Base-by-base conservation (phyloP, 2,888 invertebrate species). In the Trichogramma dendrolimi region DNA sequence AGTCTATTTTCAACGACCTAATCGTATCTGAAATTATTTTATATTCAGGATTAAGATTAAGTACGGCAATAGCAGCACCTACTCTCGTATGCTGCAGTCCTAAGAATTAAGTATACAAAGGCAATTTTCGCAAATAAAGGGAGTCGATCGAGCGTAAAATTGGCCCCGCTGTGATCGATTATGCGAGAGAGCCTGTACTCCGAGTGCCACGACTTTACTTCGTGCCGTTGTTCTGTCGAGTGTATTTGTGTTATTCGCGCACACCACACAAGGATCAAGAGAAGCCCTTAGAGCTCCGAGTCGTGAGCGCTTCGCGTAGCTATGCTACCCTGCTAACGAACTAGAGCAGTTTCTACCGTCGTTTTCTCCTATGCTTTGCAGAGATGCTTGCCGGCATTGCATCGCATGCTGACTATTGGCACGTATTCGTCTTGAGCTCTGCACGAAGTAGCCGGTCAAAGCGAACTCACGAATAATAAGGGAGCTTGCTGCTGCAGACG, bases 321-420 rank as follows among this genome's bases (percentile, higher is more conserved):
- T 58, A 68, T 73, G 67, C 50, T 72, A 40, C 62, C 72, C 73
- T 73, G 73, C 67, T 73, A 69, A 40, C 60, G 63, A 73, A 73
- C 52, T 72, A 60, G 74, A 71, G 68, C 71, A 72, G 51, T 59
- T 65, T 67, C 63, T 50, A 54, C 55, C 50, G 58, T 52, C 41
- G 43, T 4, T 54, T 57, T 11, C 47, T 38, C 6, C 40, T 44
- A 27, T 27, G 27, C 27, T 27, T 27, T 27, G 27, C 27, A 27
- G 27, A 27, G 27, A 27, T 27, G 27, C 27, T 27, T 27, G 27
- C 1, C 41, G 51, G 51, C 55, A 44, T 11, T 53, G 50, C 14
- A 40, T 11, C 44, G 10, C 52, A 39, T 27, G 27, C 27, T 27
- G 11, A 6, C 6, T 41, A 6, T 52, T 14, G 14, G 27, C 6